A percentile compares a stretch with the other conserved stretches of the same genome.
Evolutionary conservation across 2,888 invertebrate genomes (phyloP).

Genomic region (Epinotia brunnichana): DNA sequence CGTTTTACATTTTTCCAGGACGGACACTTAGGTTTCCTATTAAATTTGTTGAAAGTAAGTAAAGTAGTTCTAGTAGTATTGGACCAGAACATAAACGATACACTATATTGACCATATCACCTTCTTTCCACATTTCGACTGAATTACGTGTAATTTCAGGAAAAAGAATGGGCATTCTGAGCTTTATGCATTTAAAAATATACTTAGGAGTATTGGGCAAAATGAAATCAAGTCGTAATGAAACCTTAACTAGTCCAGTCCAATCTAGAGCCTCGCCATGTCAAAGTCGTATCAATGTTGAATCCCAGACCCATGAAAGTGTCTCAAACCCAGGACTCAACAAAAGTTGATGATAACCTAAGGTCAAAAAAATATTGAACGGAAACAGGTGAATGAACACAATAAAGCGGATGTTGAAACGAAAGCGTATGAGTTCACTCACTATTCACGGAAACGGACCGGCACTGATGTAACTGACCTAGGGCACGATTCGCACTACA

Average conservation of each 20-base stretch:
- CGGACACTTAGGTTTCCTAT: constrained; percentile 26
- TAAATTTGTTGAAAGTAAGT: constrained; percentile 23
- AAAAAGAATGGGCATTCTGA: too few relatives aligned
- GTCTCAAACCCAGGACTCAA: not conserved
- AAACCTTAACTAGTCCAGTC: too few relatives aligned
- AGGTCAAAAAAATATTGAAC: not conserved
- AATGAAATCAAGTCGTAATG: too few relatives aligned
- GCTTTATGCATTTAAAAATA: too few relatives aligned
- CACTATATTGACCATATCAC: not conserved
- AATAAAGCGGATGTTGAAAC: constrained; percentile 29
- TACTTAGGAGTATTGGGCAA: too few relatives aligned
- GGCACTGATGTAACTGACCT: constrained; percentile 18
- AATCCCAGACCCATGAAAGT: not conserved
- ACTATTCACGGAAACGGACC: constrained; percentile 7
- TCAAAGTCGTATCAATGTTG: not conserved
- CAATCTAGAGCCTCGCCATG: not conserved
- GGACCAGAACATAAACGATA: not conserved
- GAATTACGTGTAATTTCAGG: too few relatives aligned
- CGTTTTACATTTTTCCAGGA: constrained; percentile 28
- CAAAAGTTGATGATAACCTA: not conserved
- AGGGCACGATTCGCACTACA: constrained; percentile 13
- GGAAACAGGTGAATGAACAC: constrained; percentile 16
- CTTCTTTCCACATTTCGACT: too few relatives aligned
- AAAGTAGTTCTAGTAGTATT: not conserved
- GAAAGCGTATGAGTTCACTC: constrained; percentile 17